Base-by-base conservation (phyloP, 2,888 invertebrate genomes). In the Thumatha senex region DNA sequence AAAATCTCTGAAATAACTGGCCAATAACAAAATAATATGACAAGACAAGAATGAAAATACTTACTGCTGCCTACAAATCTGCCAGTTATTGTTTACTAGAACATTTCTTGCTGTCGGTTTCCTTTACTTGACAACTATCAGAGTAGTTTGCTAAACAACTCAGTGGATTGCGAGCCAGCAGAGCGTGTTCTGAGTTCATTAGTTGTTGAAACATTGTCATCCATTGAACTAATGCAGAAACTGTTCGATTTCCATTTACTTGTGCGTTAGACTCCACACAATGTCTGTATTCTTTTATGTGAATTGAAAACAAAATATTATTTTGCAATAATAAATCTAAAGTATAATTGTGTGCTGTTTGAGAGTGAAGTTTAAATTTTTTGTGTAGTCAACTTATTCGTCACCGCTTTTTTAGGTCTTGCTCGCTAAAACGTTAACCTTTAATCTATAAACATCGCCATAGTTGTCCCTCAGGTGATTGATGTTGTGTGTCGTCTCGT, bases 41-140 rank as follows among this genome's bases (percentile, higher is more conserved):
- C 51, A 48, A 49, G 75, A 72, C 72, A 70, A 56, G 51, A 51
- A 64, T 65, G 68, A 67, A 65, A 76, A 70, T 70, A 61, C 62
- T 62, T 63, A 56, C 53, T 64, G 57, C 62, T 63, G 59, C 58
- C 56, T 63, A 49, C 46, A 38, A 44, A 58, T 57, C 70, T 72
- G 79, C 72, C 76, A 64, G 61, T 67, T 61, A 74, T 76, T 73
- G 70, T 72, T 73, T 79, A 76, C 76, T 76, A 59, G 76, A 72
- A 76, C 80, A 72, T 70, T 78, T 76, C 76, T 78, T 75, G 78
- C 76, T 71, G 57, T 45, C 61, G 65, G 74, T 66, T 82, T 81
- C 79, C 81, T 77, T 73, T 67, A 61, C 51, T 52, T 71, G 76
- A 74, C 74, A 76, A 76, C 76, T 73, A 72, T 72, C 72, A 56